A percentile compares a stretch with the other conserved stretches of the same genome.
Evolutionary conservation across 2,888 invertebrate genomes (phyloP).

Genomic region (Drosophila birchii): DNA sequence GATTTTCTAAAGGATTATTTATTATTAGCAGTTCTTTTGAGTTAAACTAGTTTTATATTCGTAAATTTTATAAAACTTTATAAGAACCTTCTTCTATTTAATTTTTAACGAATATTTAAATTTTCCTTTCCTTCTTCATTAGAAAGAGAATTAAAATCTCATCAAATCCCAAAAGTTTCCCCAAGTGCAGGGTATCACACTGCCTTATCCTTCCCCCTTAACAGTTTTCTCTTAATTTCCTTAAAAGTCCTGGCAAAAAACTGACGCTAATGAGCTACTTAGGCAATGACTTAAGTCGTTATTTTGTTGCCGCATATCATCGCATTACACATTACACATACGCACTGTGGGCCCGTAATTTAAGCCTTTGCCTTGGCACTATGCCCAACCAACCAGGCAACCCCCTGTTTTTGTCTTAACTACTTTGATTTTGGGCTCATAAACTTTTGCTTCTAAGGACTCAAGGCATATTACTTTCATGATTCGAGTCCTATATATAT

Average conservation of each 20-base stretch:
- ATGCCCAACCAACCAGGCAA: not conserved
- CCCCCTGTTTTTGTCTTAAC: slow-evolving; percentile 39
- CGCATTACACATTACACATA: slow-evolving; percentile 55
- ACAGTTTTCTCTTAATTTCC: slow-evolving; percentile 41
- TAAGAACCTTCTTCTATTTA: not conserved
- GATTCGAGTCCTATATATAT: slow-evolving; percentile 11
- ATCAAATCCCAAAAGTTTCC: not conserved
- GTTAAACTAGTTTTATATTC: not conserved
- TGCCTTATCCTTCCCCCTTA: slow-evolving; percentile 1
- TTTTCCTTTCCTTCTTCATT: not conserved
- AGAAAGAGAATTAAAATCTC: not conserved
- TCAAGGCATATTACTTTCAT: slow-evolving; percentile 6
- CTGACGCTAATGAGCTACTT: slow-evolving; percentile 78
- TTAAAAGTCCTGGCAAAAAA: slow-evolving; percentile 53
- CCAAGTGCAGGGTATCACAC: not conserved
- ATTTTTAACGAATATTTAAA: not conserved
- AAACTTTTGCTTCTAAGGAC: slow-evolving; percentile 18
- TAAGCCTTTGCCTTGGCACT: slow-evolving; percentile 2
- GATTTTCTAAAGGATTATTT: not conserved
- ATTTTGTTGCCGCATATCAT: slow-evolving; percentile 57
- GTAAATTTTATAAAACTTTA: not conserved
- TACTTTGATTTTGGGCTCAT: slow-evolving; percentile 21
- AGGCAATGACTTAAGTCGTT: slow-evolving; percentile 74
- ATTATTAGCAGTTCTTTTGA: not conserved
- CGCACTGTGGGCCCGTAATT: slow-evolving; percentile 51